Evolutionary conservation across 2,797 vertebrate genomes (phyloP).

Genomic region (Chaunax sp.): DNA sequence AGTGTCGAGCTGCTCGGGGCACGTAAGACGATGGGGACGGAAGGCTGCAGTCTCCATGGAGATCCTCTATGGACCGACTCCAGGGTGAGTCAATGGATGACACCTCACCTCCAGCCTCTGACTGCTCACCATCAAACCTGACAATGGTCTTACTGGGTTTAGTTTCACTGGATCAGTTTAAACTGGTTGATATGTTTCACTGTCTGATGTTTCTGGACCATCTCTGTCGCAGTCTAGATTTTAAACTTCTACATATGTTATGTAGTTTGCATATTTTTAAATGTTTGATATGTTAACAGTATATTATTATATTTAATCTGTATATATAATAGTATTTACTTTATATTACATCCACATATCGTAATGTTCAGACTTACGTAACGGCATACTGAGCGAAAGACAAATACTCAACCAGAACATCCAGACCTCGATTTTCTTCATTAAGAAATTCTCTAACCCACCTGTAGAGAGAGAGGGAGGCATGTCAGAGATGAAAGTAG

Average conservation of each 20-base stretch:
- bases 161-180: background rate
- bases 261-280: too few species aligned
- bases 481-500: background rate
- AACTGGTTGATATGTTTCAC: too few species aligned
- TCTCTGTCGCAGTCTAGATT: too few species aligned
- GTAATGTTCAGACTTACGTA: conserved; percentile 88
- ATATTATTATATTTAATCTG: too few species aligned
- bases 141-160: background rate
- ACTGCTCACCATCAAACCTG: conserved; percentile 93
- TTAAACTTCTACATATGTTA: too few species aligned
- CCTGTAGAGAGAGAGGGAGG: conserved; percentile 67
- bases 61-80: conserved; percentile 96
- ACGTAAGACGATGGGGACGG: conserved; percentile 89
- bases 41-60: conserved; percentile 92
- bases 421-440: conserved; percentile 95
- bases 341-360: too few species aligned
- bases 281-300: too few species aligned
- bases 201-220: too few species aligned
- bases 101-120: conserved; percentile 88
- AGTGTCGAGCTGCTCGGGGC: conserved; percentile 89
- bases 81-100: conserved; percentile 92
- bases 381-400: conserved; percentile 97
- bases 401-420: conserved; percentile 95
- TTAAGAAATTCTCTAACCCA: conserved; percentile 98
- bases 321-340: too few species aligned